Evolutionary conservation across 2,797 vertebrate genomes (phyloP), one percentile per base, ranked within the genome.

Genomic region (Pelobates cultripes): DNA sequence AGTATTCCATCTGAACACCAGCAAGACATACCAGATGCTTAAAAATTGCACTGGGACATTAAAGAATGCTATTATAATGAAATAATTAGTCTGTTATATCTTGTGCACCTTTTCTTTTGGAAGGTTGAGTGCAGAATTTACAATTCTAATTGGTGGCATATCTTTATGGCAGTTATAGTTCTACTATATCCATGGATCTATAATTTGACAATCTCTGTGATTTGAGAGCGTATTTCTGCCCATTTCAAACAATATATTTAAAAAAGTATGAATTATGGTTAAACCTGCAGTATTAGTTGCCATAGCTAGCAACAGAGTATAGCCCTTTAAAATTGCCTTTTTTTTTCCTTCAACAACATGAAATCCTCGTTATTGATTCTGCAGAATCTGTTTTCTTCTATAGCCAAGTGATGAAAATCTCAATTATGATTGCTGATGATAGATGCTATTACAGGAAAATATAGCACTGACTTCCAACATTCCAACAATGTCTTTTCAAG

Each of bases 351-450:
- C 73, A 79, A 75, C 76, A 82, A 75, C 77, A 85, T 71, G 17
- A 79, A 79, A 79, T 55, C 80, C 77, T 76, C 61, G 73, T 67
- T 43, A 70, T 79, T 57, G 75, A 72, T 79, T 84, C 82, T 53
- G 5, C 82, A 43, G 45, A 57, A 68, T 53, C 77, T 84, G 67
- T 68, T 84, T 43, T 57, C 51, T 78, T 71, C 66, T 71, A 67
- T 76, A 76, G 79, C 60, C 77, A 84, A 72, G 77, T 79, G 77
- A 68, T 79, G 82, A 79, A 84, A 84, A 84, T 84, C 82, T 84
- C 73, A 76, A 72, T 79, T 80, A 79, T 84, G 57, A 79, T 67
- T 67, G 44, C n/a, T 55, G 73, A 71, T 84, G 73, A 80, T 80
- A 80, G 57, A 68, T 76, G 60, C 41, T 79, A 75, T 72, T 80